Conservation (phyloP, 2,888 invertebrate species). For the Cryptocephalus primarius region DNA sequence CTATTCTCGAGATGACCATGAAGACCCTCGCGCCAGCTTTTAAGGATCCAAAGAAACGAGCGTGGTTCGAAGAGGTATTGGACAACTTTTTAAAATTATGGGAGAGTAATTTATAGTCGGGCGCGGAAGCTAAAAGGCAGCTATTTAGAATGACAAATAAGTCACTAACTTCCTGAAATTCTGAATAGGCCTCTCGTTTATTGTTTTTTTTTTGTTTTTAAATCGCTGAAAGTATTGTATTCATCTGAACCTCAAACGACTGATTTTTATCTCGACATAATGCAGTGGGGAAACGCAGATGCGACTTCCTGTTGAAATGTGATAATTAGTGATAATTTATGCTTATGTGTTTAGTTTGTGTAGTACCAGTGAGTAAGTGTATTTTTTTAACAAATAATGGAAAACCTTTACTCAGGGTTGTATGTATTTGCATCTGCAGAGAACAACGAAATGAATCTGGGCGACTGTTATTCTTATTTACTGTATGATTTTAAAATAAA, state of each 20-base stretch:
- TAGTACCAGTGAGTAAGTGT: slow-evolving; percentile 6
- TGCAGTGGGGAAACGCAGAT: not conserved
- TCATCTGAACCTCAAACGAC: too few species aligned
- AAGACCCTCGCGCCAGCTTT: slow-evolving; percentile 70
- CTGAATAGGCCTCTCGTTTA: too few species aligned
- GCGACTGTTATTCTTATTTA: too few species aligned
- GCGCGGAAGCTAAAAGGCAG: not conserved
- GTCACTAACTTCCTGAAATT: too few species aligned
- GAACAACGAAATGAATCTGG: slow-evolving; percentile 2
- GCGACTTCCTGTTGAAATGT: slow-evolving; percentile 16
- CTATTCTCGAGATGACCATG: slow-evolving; percentile 70
- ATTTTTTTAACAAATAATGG: not conserved
- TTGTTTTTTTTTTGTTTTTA: too few species aligned
- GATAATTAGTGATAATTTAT: slow-evolving; percentile 14
- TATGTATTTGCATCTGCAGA: not conserved
- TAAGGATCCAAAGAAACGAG: slow-evolving; percentile 58
- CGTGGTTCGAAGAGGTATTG: slow-evolving; percentile 81
- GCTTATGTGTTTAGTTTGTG: slow-evolving; percentile 4
- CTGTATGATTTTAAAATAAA: too few species aligned
- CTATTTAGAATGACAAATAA: too few species aligned
- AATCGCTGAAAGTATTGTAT: too few species aligned
- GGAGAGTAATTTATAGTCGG: slow-evolving; percentile 71
- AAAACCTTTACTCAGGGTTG: slow-evolving; percentile 9
- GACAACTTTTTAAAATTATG: slow-evolving; percentile 84
- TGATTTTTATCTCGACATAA: too few species aligned